phyloP scores from a whole-genome alignment of 92 coral and sea anemone genomes.

The Zoanthus gigantus region DNA sequence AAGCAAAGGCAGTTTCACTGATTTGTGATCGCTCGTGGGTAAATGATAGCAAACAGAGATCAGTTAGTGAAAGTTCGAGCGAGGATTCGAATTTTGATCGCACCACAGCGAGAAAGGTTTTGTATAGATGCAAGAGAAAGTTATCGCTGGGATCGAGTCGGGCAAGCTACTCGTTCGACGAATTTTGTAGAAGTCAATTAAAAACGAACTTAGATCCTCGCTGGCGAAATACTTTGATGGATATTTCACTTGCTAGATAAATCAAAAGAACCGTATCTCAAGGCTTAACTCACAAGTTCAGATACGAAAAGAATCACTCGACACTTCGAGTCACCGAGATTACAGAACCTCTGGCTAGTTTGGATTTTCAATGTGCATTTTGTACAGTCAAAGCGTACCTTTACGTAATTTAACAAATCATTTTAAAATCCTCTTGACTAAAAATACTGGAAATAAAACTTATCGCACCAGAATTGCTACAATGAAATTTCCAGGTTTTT shows the following conservation, averaged over 20 bases:
- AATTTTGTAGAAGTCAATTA: slow-evolving; percentile 18
- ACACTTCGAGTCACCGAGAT: too few species aligned
- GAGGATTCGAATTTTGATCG: slow-evolving; percentile 18
- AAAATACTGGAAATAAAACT: too few species aligned
- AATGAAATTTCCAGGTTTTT: too few species aligned
- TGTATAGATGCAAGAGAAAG: slow-evolving; percentile 73
- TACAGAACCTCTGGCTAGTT: too few species aligned
- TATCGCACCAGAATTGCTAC: too few species aligned
- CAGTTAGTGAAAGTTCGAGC: slow-evolving; percentile 20
- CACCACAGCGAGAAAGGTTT: slow-evolving; percentile 62
- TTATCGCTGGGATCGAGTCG: slow-evolving; percentile 55
- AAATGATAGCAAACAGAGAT: slow-evolving; percentile 49
- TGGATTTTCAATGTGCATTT: too few species aligned
- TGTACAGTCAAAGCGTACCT: too few species aligned
- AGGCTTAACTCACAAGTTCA: neutral
- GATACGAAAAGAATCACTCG: too few species aligned
- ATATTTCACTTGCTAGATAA: slow-evolving; percentile 28
- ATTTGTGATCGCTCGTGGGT: slow-evolving; percentile 72
- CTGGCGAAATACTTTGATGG: slow-evolving; percentile 45
- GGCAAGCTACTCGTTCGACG: slow-evolving; percentile 31
- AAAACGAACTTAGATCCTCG: slow-evolving; percentile 12
- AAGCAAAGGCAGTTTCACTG: slow-evolving; percentile 76
- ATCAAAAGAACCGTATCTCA: neutral
- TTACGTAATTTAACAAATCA: too few species aligned
- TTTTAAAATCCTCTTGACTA: too few species aligned